A percentile compares a stretch with the other conserved stretches of the same genome.
phyloP scores from a whole-genome alignment of 1,140 invertebrate genomes.

The Tetragnatha versicolor region DNA sequence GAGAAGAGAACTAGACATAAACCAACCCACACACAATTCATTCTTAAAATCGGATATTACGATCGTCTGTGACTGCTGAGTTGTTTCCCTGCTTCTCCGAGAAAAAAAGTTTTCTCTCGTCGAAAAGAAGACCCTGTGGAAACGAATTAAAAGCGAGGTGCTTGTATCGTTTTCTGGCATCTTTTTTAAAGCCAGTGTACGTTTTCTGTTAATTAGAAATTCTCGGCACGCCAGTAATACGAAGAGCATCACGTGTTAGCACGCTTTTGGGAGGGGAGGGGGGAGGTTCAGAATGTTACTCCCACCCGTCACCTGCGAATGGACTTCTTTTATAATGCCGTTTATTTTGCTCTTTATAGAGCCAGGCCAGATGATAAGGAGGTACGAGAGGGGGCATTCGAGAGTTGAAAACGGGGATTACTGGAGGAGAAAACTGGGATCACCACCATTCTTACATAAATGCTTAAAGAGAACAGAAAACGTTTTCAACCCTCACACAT shows the following conservation, averaged over 20 bases:
- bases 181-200: constrained; percentile 45
- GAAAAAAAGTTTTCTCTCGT: neutral
- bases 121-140: constrained; percentile 14
- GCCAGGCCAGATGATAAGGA: constrained; percentile 24
- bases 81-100: neutral
- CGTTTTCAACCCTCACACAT: too few relatives aligned
- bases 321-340: constrained; percentile 33
- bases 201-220: constrained; percentile 54
- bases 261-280: constrained; percentile 12
- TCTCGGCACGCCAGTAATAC: constrained; percentile 49
- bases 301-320: constrained; percentile 47
- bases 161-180: constrained; percentile 44
- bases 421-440: neutral
- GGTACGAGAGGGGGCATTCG: constrained; percentile 18
- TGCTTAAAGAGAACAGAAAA: too few relatives aligned
- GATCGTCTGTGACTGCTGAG: constrained; percentile 15
- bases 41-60: constrained; percentile 32
- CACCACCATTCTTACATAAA: too few relatives aligned
- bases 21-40: constrained; percentile 28
- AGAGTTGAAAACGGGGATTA: constrained; percentile 14
- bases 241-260: constrained; percentile 47
- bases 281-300: constrained; percentile 31
- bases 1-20: neutral
- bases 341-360: constrained; percentile 38
- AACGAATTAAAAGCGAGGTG: constrained; percentile 36